Conservation (phyloP, 1,140 invertebrate species). For the Euwallacea similis region DNA sequence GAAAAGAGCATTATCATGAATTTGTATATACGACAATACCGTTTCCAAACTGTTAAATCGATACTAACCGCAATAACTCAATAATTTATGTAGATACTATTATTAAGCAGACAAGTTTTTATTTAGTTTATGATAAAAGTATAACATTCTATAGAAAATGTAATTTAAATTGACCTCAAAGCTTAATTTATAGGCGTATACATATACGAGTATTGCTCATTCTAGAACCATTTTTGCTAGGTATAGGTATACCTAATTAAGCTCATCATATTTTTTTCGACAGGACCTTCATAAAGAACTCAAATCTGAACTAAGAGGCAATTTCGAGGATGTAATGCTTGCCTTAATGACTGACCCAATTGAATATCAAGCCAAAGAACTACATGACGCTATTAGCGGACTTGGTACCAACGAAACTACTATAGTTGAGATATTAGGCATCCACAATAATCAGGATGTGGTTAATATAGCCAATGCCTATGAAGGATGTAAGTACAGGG, state of each 20-base stretch:
- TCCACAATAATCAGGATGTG: constrained; percentile 83
- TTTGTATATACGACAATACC: too few species aligned
- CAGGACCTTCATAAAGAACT: constrained; percentile 88
- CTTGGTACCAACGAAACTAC: constrained; percentile 84
- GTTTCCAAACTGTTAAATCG: too few species aligned
- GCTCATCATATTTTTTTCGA: too few species aligned
- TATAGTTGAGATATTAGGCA: constrained; percentile 87
- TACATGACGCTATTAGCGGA: constrained; percentile 84
- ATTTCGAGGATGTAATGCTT: constrained; percentile 85
- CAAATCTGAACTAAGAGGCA: constrained; percentile 87
- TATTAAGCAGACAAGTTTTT: not conserved
- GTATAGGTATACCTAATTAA: too few species aligned
- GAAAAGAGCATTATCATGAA: too few species aligned
- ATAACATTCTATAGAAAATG: too few species aligned
- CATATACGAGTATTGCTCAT: not conserved
- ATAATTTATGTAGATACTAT: not conserved
- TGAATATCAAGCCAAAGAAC: constrained; percentile 83
- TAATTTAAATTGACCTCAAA: too few species aligned
- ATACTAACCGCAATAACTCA: too few species aligned
- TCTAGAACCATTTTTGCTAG: not conserved
- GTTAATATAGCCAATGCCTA: constrained; percentile 78
- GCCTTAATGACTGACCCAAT: constrained; percentile 85
- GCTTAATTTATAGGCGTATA: not conserved
- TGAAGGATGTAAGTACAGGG: constrained; percentile 71
- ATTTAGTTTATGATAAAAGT: too few species aligned